phyloP scores from a whole-genome alignment of 2,113 vertebrate genomes.

The Bucco capensis region DNA sequence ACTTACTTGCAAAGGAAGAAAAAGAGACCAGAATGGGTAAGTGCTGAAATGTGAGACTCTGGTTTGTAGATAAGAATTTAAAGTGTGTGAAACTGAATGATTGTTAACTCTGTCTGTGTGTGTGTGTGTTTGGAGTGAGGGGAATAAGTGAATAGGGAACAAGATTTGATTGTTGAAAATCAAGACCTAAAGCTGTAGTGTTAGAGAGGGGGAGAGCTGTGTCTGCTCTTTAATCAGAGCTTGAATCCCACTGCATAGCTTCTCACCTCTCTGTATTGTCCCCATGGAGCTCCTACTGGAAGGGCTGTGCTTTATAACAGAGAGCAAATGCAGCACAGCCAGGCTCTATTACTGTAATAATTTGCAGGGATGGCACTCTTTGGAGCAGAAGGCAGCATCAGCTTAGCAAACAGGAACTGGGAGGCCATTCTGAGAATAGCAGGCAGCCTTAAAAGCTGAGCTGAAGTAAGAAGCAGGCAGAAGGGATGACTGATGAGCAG shows the following conservation, averaged over 20 bases:
- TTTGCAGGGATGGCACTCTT: slow-evolving; percentile 55
- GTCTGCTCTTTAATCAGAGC: slow-evolving; percentile 48
- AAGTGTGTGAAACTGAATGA: not conserved
- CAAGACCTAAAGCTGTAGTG: not conserved
- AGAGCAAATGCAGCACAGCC: slow-evolving; percentile 46
- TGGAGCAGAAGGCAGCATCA: slow-evolving; percentile 49
- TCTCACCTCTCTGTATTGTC: slow-evolving; percentile 30
- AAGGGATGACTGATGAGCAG: slow-evolving; percentile 14
- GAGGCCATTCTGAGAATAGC: slow-evolving; percentile 47
- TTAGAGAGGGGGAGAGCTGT: not conserved
- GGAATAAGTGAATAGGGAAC: slow-evolving; percentile 21
- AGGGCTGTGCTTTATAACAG: slow-evolving; percentile 30
- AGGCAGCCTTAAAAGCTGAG: slow-evolving; percentile 19
- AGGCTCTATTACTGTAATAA: slow-evolving; percentile 50
- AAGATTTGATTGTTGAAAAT: slow-evolving; percentile 33
- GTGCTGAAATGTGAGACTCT: not conserved
- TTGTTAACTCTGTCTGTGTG: not conserved
- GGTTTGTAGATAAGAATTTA: slow-evolving; percentile 30
- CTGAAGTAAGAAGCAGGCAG: not conserved
- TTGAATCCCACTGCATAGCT: not conserved
- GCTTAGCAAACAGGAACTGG: slow-evolving; percentile 39
- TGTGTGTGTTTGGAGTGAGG: slow-evolving; percentile 31
- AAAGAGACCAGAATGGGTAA: not conserved
- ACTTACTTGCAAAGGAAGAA: slow-evolving; percentile 19
- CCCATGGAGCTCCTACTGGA: not conserved